phyloP scores from a whole-genome alignment of 2,888 invertebrate genomes.

The Agrotis puta region DNA sequence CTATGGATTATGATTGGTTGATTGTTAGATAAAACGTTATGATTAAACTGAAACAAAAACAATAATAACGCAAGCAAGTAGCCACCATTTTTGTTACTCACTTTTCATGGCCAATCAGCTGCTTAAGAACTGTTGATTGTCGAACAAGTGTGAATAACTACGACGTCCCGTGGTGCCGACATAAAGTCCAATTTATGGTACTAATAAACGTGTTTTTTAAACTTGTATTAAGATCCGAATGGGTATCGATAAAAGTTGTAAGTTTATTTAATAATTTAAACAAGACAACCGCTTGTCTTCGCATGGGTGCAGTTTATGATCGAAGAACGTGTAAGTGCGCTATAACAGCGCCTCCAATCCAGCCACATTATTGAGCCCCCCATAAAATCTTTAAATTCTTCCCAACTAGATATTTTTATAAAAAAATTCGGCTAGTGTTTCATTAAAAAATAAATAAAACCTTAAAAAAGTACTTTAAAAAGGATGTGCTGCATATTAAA shows the following conservation, averaged over 20 bases:
- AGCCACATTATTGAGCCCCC: no score
- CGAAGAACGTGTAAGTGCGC: no score
- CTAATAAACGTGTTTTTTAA: conserved; percentile 15
- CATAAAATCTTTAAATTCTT: no score
- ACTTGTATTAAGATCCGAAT: no score
- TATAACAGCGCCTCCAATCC: no score
- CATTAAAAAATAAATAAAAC: no score
- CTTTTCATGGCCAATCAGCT: conserved; percentile 45
- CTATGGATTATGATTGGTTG: background rate
- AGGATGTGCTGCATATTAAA: no score
- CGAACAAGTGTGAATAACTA: conserved; percentile 49
- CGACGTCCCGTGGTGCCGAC: conserved; percentile 40
- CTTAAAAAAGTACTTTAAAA: no score
- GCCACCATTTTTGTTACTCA: conserved; percentile 30
- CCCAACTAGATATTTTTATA: no score
- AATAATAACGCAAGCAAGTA: conserved; percentile 21
- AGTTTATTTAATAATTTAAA: conserved; percentile 12
- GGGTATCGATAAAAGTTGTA: conserved; percentile 18
- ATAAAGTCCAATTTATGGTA: conserved; percentile 37
- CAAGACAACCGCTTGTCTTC: no score
- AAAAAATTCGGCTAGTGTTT: no score
- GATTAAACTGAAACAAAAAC: conserved; percentile 10
- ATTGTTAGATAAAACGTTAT: conserved; percentile 9
- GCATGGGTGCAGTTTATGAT: no score
- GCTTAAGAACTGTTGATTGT: conserved; percentile 23